These are phyloP conservation scores for Iphiclides podalirius DNA, from an alignment of 2,888 invertebrate species.

Conservation along the genomic window DNA sequence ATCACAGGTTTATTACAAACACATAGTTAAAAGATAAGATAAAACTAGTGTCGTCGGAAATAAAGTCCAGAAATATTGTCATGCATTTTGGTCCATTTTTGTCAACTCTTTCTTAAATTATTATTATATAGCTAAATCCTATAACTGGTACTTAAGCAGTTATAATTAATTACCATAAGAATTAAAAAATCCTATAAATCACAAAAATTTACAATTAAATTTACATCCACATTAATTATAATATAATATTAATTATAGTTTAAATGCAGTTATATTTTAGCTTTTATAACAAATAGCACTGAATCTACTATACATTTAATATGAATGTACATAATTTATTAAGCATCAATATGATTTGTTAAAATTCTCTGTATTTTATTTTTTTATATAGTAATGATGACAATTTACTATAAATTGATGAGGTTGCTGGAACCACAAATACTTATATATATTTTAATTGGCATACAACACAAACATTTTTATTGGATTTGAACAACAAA, in stretches of 20 bases:
- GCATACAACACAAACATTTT: no score
- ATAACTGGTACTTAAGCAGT: constrained; percentile 23
- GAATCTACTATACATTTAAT: neutral
- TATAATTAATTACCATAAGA: neutral
- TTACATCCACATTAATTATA: neutral
- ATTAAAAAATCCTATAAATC: neutral
- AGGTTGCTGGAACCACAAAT: neutral
- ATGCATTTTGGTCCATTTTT: constrained; percentile 9
- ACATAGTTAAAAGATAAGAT: constrained; percentile 35
- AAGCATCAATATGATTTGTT: neutral
- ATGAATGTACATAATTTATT: neutral
- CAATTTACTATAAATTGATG: neutral
- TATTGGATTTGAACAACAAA: no score
- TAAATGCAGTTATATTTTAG: neutral
- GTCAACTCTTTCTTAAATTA: constrained; percentile 7
- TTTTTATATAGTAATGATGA: neutral
- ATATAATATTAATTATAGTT: neutral
- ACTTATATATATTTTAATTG: no score
- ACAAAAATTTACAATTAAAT: neutral
- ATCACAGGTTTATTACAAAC: constrained; percentile 55
- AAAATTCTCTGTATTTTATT: no score
- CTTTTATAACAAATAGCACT: neutral
- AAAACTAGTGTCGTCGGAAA: constrained; percentile 20
- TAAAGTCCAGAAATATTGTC: constrained; percentile 11
- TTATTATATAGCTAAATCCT: constrained; percentile 31